Conservation (phyloP, 1,140 invertebrate genomes). For the Nilaparvata lugens region DNA sequence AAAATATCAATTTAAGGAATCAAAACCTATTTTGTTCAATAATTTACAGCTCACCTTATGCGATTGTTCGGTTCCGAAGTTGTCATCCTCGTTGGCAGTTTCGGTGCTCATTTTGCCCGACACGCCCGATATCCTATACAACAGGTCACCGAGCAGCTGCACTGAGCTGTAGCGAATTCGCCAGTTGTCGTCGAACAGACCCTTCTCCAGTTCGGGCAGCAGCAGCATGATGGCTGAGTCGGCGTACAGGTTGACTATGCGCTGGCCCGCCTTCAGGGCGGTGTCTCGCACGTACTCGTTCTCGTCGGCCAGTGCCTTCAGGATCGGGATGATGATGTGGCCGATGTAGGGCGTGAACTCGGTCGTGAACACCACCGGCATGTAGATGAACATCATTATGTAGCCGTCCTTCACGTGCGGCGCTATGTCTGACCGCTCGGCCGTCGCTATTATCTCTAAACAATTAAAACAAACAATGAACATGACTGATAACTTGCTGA, state of each 20-base stretch:
- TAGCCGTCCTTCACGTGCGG: conserved; percentile 98
- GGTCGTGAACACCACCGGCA: conserved; percentile 91
- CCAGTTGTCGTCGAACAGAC: conserved; percentile 97
- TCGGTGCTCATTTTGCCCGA: conserved; percentile 99
- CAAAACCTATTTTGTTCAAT: too few species aligned
- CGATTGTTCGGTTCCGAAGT: conserved; percentile 96
- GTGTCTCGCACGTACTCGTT: conserved; percentile 98
- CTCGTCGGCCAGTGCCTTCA: conserved; percentile 96
- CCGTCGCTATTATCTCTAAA: conserved; percentile 92
- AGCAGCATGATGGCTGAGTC: conserved; percentile 90
- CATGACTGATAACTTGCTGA: too few species aligned
- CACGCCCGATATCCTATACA: conserved; percentile 95
- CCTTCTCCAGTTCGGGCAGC: conserved; percentile 87
- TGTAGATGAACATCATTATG: conserved; percentile 99
- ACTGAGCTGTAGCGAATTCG: conserved; percentile 87
- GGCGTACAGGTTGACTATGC: conserved; percentile 94
- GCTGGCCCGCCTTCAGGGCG: conserved; percentile 89
- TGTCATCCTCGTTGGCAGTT: conserved; percentile 96
- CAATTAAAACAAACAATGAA: too few species aligned
- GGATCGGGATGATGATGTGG: conserved; percentile 93
- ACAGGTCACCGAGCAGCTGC: conserved; percentile 88
- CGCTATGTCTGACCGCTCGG: conserved; percentile 87
- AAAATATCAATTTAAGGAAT: too few species aligned
- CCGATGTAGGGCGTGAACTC: conserved; percentile 96
- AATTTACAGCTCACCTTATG: conserved; percentile 43